Base-by-base conservation (phyloP, 2,888 invertebrate species). In the Meiosimyza platycephala region DNA sequence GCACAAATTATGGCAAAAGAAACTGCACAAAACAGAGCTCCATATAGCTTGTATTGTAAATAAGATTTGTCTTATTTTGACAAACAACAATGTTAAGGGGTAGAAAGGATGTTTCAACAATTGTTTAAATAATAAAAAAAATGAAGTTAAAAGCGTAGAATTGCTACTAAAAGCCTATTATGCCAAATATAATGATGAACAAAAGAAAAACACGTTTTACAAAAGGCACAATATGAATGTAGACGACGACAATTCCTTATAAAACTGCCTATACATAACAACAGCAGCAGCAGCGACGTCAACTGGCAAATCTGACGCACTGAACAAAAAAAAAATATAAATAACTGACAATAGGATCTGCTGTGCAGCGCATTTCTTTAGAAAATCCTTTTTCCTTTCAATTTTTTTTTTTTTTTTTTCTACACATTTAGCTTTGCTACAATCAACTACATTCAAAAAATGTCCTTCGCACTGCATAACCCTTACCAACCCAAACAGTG, bases 151-250 rank as follows among this genome's bases (percentile, higher is more conserved):
- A 18, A 62, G 60, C 33, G 9, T 51, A 51, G 64, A 66, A 67
- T 62, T 59, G 65, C 57, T 69, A 13, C 65, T 72, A 70, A 72
- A 70, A 72, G 75, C 71, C 75, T 71, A 71, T 75, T 72, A 74
- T 70, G 72, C 71, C 63, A 64, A 71, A 72, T 48, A 75, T 54
- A 73, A 57, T 72, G 66, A 72, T 62, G 59, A 72, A 67, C 60
- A 54, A 54, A 66, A 51, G 16, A 28, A 16, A 59, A 9, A 55
- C 55, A 67, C 33, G 57, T 22, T 18, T 18, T 16, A 51, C 7
- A 50, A 18, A 59, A 68, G 57, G 40, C 40, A 40, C 47, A 54
- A 62, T 18, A 33, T 47, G 63, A 18, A 57, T 5, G 55, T n/a
- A 54, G n/a, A 54, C 47, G 40, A 33, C 6, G 62, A 47, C 33